These are phyloP conservation scores for Rhinichthys klamathensis DNA, from an alignment of 2,113 vertebrate species.

Conservation along the genomic window DNA sequence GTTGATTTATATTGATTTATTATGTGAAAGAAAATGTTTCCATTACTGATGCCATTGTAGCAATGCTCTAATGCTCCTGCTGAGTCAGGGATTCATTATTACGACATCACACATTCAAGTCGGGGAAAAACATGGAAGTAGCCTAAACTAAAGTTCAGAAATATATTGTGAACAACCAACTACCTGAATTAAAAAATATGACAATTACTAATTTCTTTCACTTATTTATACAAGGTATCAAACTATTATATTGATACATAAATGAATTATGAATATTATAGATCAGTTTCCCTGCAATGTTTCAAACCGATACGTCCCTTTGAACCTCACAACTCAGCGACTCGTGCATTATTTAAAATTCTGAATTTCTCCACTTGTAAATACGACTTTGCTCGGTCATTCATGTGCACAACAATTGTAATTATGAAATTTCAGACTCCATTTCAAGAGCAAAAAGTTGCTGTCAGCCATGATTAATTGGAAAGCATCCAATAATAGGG, in stretches of 20 bases:
- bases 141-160: not conserved
- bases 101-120: not conserved
- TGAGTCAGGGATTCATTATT: not conserved
- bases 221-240: not conserved
- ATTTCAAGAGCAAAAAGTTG: not conserved
- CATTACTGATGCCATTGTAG: not conserved
- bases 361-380: not conserved
- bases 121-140: not conserved
- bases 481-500: not conserved
- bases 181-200: not conserved
- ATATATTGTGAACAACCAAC: not conserved
- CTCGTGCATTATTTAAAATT: not conserved
- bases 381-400: not conserved
- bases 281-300: not conserved
- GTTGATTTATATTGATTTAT: too few species aligned
- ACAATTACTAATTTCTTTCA: not conserved
- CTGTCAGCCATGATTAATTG: slow-evolving; percentile 2
- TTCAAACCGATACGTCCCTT: not conserved
- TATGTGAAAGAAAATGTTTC: too few species aligned
- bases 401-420: not conserved
- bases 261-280: not conserved
- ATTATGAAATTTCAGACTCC: not conserved
- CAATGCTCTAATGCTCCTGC: not conserved
- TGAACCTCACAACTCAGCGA: not conserved
- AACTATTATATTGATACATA: not conserved